A percentile compares a stretch with the other conserved stretches of the same genome.
Evolutionary conservation across 2,888 invertebrate genomes (phyloP).

Genomic region (Ephialtes manifestator): DNA sequence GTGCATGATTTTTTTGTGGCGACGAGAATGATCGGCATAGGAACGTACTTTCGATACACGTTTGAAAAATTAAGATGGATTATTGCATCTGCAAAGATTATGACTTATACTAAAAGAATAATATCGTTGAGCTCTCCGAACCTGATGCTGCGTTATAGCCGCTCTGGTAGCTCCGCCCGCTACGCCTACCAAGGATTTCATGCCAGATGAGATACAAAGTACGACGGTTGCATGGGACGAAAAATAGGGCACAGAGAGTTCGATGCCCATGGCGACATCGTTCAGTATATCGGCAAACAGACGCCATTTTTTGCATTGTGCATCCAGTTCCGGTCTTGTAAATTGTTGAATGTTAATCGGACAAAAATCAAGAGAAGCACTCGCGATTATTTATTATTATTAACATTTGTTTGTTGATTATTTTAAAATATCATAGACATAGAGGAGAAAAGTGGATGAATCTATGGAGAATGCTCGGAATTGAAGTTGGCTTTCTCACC

Average conservation of each 20-base stretch:
- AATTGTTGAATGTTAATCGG: not conserved
- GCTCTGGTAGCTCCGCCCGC: slow-evolving; percentile 96
- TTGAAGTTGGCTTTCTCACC: slow-evolving; percentile 87
- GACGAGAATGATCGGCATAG: too few species aligned
- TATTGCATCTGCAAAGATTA: too few species aligned
- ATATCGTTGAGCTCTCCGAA: slow-evolving; percentile 68
- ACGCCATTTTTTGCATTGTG: slow-evolving; percentile 98
- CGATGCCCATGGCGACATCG: slow-evolving; percentile 95
- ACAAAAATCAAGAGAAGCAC: not conserved
- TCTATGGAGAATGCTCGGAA: too few species aligned
- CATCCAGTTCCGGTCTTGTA: slow-evolving; percentile 91
- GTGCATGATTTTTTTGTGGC: too few species aligned
- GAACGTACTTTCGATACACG: too few species aligned
- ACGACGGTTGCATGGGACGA: slow-evolving; percentile 88
- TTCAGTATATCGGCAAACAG: slow-evolving; percentile 97
- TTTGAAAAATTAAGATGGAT: too few species aligned
- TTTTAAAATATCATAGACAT: too few species aligned
- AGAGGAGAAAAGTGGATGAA: too few species aligned
- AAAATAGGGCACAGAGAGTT: slow-evolving; percentile 93
- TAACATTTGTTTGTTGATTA: too few species aligned
- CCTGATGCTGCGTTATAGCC: slow-evolving; percentile 97
- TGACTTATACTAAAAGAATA: too few species aligned
- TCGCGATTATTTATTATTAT: not conserved
- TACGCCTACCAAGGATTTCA: slow-evolving; percentile 93
- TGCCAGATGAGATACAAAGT: slow-evolving; percentile 91